Evolutionary conservation across 2,888 invertebrate genomes (phyloP).

Genomic region (Ernsta delagoae): DNA sequence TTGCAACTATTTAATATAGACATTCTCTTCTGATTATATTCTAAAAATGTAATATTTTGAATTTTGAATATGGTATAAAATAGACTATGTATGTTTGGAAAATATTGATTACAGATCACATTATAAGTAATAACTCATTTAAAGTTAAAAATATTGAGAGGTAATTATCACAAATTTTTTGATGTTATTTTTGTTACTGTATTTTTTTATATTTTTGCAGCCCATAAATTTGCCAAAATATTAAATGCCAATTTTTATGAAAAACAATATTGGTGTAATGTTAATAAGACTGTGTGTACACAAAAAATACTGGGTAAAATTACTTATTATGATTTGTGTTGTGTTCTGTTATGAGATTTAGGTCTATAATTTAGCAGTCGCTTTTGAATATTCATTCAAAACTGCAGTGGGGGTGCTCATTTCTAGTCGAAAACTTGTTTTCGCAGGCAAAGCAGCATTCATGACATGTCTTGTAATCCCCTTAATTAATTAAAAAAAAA

Average conservation of each 20-base stretch:
- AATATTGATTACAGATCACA: no score
- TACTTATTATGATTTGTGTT: not conserved
- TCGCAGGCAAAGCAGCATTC: no score
- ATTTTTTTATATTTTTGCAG: not conserved
- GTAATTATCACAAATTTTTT: not conserved
- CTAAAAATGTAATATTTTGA: no score
- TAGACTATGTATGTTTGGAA: no score
- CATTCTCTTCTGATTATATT: no score
- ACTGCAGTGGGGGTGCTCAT: constrained; percentile 3
- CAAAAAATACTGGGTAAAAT: not conserved
- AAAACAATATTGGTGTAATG: constrained; percentile 21
- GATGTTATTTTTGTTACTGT: not conserved
- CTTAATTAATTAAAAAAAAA: no score
- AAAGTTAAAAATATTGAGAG: no score
- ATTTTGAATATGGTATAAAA: no score
- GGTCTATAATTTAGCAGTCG: not conserved
- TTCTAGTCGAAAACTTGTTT: constrained; percentile 1
- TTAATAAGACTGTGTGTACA: not conserved
- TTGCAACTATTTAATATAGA: no score
- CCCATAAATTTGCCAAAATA: constrained; percentile 17
- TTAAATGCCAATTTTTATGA: constrained; percentile 19
- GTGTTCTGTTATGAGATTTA: not conserved
- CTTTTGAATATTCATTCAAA: not conserved
- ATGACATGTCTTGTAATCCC: no score
- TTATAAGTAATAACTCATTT: no score